phyloP scores from a whole-genome alignment of 2,113 vertebrate genomes.

The Chloropsis cyanopogon region DNA sequence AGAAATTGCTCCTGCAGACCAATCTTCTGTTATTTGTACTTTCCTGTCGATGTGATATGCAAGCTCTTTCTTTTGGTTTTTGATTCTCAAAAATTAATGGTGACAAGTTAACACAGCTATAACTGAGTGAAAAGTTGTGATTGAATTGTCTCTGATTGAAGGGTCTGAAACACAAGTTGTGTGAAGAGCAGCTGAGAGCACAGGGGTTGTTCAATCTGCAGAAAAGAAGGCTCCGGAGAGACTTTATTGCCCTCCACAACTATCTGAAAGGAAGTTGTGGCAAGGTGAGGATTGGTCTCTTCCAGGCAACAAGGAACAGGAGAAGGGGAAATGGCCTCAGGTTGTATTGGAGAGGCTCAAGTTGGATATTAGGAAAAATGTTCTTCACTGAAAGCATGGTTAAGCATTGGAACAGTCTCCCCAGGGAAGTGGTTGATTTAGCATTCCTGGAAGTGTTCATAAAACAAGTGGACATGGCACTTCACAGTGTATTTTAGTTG shows the following conservation, averaged over 20 bases:
- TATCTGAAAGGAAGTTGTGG: background rate
- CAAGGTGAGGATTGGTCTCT: background rate
- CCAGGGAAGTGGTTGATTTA: background rate
- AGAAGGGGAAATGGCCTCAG: background rate
- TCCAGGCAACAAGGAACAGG: background rate
- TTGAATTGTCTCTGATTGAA: background rate
- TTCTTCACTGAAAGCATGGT: fast-evolving
- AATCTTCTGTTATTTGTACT: background rate
- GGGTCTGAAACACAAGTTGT: background rate
- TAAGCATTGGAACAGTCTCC: background rate
- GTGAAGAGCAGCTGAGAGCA: background rate
- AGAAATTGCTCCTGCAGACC: background rate
- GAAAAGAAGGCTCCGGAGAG: background rate
- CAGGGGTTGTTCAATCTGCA: background rate
- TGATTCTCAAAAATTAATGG: background rate
- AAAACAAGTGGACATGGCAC: background rate
- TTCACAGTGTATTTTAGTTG: background rate
- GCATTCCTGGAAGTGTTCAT: background rate
- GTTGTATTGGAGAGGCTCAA: background rate
- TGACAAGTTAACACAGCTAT: background rate
- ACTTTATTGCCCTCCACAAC: background rate
- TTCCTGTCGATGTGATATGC: background rate
- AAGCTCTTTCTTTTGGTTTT: background rate
- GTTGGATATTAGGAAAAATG: background rate
- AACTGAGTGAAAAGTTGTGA: background rate